Evolutionary conservation across 1,140 invertebrate species (phyloP).

Genomic region (Pristionchus pacificus): DNA sequence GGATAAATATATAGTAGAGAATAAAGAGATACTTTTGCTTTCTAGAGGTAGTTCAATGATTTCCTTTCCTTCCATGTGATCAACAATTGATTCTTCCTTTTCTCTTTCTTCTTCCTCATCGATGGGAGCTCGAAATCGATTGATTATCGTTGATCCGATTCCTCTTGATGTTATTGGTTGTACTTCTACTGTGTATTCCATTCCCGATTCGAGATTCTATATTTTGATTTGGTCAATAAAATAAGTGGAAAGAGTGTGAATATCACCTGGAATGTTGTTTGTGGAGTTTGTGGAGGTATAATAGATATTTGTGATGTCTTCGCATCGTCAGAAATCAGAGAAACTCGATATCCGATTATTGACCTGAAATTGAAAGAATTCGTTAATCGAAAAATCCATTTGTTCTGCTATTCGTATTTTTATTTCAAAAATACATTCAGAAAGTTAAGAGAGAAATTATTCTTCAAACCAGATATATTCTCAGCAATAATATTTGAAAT

Average conservation of each 20-base stretch:
- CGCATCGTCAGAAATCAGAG: not conserved
- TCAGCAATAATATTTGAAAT: too few relatives aligned
- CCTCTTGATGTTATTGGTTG: constrained; percentile 24
- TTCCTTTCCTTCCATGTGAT: constrained; percentile 20
- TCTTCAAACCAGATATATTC: too few relatives aligned
- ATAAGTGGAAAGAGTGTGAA: not conserved
- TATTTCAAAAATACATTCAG: too few relatives aligned
- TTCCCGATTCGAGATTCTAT: not conserved
- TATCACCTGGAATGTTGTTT: not conserved
- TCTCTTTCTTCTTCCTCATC: constrained; percentile 14
- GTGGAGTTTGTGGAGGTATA: not conserved
- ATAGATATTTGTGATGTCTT: not conserved
- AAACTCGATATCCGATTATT: not conserved
- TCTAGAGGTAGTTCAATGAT: constrained; percentile 30
- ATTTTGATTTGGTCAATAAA: not conserved
- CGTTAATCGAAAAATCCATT: too few relatives aligned
- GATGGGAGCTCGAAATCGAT: constrained; percentile 12
- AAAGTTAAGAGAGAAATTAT: too few relatives aligned
- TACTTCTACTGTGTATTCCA: constrained; percentile 6
- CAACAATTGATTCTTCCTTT: too few relatives aligned
- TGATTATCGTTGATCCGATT: constrained; percentile 14
- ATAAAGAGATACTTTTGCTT: not conserved
- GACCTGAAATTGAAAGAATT: not conserved
- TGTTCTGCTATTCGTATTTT: too few relatives aligned
- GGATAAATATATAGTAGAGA: too few relatives aligned